Evolutionary conservation across 2,888 invertebrate genomes (phyloP).

Genomic region (Acholoe squamosa): DNA sequence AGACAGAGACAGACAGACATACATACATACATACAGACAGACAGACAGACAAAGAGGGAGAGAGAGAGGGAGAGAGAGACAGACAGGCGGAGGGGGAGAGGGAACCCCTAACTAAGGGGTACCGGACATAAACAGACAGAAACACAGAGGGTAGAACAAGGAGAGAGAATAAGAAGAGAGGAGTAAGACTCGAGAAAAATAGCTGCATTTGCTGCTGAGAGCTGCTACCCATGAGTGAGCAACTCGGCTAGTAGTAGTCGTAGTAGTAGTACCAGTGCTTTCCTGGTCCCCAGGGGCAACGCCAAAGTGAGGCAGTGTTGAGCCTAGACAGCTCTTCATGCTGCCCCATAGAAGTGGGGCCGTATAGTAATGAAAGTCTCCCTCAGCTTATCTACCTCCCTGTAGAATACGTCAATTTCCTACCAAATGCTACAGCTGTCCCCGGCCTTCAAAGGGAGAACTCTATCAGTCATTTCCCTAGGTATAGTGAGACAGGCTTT

Average conservation of each 20-base stretch:
- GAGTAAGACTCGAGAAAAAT: too few species aligned
- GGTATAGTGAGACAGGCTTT: neutral
- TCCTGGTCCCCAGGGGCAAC: neutral
- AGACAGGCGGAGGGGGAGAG: neutral
- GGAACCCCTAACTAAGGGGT: too few species aligned
- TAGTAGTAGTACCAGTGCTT: too few species aligned
- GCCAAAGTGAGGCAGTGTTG: neutral
- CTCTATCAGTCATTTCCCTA: neutral
- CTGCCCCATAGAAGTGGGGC: neutral
- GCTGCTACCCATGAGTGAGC: too few species aligned
- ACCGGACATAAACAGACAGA: too few species aligned
- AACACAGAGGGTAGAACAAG: neutral
- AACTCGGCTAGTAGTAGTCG: too few species aligned
- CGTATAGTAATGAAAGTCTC: conserved; percentile 3
- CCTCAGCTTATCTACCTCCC: neutral
- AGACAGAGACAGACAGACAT: neutral
- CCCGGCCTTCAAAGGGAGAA: neutral
- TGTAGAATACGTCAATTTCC: neutral
- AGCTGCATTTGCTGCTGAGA: too few species aligned
- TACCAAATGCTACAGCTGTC: neutral
- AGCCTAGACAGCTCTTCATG: neutral
- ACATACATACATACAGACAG: too few species aligned
- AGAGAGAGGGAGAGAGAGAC: neutral
- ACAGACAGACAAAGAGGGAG: neutral
- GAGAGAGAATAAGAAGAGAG: neutral